Evolutionary conservation across 2,797 vertebrate genomes (phyloP).

Genomic region (Propithecus deckenii): DNA sequence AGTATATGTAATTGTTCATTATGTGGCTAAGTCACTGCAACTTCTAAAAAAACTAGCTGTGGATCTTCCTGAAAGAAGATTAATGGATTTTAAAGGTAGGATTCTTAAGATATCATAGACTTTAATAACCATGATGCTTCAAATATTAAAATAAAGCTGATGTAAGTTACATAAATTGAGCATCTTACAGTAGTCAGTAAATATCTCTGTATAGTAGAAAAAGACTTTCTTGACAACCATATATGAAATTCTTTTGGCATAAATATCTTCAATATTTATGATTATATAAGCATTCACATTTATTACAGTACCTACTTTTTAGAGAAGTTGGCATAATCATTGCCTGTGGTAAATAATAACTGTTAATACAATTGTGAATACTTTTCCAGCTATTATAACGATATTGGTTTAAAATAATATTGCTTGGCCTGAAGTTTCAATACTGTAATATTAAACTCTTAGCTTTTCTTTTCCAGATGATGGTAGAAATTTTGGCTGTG

Average conservation of each 20-base stretch:
- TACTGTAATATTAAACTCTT: neutral
- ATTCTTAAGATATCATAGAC: neutral
- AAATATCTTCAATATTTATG: slow-evolving; percentile 20
- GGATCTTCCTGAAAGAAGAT: neutral
- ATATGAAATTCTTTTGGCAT: neutral
- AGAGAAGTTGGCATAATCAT: neutral
- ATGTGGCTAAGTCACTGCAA: neutral
- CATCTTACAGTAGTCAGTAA: neutral
- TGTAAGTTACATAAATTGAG: neutral
- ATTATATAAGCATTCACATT: neutral
- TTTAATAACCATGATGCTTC: neutral
- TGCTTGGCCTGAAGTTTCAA: neutral
- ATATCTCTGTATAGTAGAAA: neutral
- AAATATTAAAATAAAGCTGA: neutral
- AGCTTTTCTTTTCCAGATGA: neutral
- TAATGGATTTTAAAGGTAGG: neutral
- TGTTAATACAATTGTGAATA: neutral
- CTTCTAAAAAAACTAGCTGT: neutral
- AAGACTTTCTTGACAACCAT: neutral
- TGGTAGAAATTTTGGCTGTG: neutral
- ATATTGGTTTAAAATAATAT: slow-evolving; percentile 1
- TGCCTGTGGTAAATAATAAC: neutral
- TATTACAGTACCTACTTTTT: neutral
- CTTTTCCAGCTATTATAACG: neutral
- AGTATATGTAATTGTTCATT: neutral